Evolutionary conservation across 2,113 vertebrate species (phyloP), one percentile per base, ranked within the genome.

Genomic region (Epinephelus fuscoguttatus): DNA sequence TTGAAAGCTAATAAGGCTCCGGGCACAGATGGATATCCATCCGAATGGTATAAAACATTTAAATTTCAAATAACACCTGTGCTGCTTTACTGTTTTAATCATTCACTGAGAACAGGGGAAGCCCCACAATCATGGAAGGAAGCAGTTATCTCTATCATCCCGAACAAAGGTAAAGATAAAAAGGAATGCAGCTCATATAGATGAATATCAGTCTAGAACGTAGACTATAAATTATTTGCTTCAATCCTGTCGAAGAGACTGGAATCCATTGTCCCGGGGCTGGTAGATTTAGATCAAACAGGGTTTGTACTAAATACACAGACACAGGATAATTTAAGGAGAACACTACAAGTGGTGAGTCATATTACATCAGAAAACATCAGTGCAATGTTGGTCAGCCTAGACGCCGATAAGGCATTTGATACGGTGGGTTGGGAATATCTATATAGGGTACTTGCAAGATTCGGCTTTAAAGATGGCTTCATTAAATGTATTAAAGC

Each of bases 241-340:
- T 70, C 30, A 56, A n/a, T 70, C 68, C 19, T 37, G 23, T 70
- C 68, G 17, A 70, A 56, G 19, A 55, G 52, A 56, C 30, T 70
- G 52, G 50, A 55, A 23, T 10, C 2, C 6, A 56, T 70, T 70
- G 52, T 70, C 50, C 50, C 17, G 0, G 27, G 40, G 27, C 49
- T 70, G 50, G 50, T 55, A 55, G 50, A 55, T 9, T 52, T 70
- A 23, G 18, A 70, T 33, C 67, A 70, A 70, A 37, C 49, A 69
- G 49, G 25, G 17, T 52, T 69, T 70, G 68, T 53, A 53, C 30
- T 30, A 30, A 30, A 30, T 30, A 30, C 0, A 30, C 30, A 30
- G 30, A 30, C 30, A 30, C 30, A 30, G 4, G 30, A 4, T 30
- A 30, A 30, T 30, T 30, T 30, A 30, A 30, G 30, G 4, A 30